Conservation (phyloP, 1,140 invertebrate genomes). For the Globodera rostochiensis region DNA sequence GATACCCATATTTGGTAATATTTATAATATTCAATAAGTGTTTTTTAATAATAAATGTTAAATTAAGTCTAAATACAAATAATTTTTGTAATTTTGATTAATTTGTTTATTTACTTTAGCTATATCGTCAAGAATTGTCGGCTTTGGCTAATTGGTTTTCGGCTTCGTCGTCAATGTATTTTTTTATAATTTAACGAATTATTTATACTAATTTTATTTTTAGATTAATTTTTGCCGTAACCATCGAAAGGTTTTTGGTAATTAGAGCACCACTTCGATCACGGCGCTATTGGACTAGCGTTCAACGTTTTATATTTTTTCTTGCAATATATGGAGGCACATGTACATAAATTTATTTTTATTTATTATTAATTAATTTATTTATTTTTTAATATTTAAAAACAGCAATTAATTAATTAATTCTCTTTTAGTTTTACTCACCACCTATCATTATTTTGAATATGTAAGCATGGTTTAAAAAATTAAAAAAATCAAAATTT, state of each 20-base stretch:
- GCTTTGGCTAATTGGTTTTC: constrained; percentile 63
- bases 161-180: constrained; percentile 59
- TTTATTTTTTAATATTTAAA: constrained; percentile 13
- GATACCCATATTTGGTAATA: constrained; percentile 50
- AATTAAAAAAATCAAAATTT: background rate
- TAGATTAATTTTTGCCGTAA: constrained; percentile 65
- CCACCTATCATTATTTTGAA: constrained; percentile 64
- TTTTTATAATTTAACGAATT: constrained; percentile 22
- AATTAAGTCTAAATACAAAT: background rate
- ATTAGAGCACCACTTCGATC: constrained; percentile 59
- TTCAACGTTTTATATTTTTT: constrained; percentile 45
- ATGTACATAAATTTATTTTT: constrained; percentile 44
- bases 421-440: constrained; percentile 55
- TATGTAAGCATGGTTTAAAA: constrained; percentile 31
- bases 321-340: constrained; percentile 52
- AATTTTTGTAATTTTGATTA: too few species aligned
- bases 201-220: constrained; percentile 28
- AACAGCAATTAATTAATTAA: background rate
- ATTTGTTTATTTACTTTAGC: background rate
- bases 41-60: background rate
- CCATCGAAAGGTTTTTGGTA: constrained; percentile 60
- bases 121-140: constrained; percentile 56
- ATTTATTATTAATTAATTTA: constrained; percentile 18
- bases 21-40: background rate
- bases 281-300: constrained; percentile 59